These are phyloP conservation scores for Spodoptera litura DNA, from an alignment of 1,140 invertebrate genomes.

Conservation along the genomic window DNA sequence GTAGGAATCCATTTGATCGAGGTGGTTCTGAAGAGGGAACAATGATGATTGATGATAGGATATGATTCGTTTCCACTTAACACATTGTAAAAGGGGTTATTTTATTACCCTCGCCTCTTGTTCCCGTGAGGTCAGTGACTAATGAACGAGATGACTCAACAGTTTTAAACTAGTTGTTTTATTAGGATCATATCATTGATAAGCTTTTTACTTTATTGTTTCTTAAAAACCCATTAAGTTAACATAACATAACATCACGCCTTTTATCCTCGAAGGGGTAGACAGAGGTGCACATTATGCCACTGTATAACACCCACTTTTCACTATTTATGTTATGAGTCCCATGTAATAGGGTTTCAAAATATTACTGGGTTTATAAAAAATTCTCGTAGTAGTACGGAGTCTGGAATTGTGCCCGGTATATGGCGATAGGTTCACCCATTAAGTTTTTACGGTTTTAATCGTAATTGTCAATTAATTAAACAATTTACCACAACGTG, in stretches of 20 bases:
- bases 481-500: conserved; percentile 3
- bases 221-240: conserved; percentile 34
- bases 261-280: too few species aligned
- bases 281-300: too few species aligned
- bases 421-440: too few species aligned
- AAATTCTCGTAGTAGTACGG: too few species aligned
- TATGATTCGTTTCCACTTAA: conserved; percentile 84
- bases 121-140: conserved; percentile 78
- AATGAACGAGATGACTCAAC: conserved; percentile 78
- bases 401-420: too few species aligned
- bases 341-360: too few species aligned
- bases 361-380: too few species aligned
- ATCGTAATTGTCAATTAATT: conserved; percentile 10
- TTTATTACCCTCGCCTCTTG: conserved; percentile 76
- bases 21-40: conserved; percentile 67
- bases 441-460: conserved; percentile 16
- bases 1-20: conserved; percentile 71
- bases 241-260: too few species aligned
- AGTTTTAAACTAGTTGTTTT: conserved; percentile 72
- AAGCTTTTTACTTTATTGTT: conserved; percentile 34
- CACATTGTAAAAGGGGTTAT: conserved; percentile 83
- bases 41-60: conserved; percentile 84
- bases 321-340: too few species aligned
- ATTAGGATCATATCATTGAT: conserved; percentile 55
- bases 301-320: too few species aligned